phyloP scores from a whole-genome alignment of 1,140 invertebrate genomes.

The Melanaphis sacchari region DNA sequence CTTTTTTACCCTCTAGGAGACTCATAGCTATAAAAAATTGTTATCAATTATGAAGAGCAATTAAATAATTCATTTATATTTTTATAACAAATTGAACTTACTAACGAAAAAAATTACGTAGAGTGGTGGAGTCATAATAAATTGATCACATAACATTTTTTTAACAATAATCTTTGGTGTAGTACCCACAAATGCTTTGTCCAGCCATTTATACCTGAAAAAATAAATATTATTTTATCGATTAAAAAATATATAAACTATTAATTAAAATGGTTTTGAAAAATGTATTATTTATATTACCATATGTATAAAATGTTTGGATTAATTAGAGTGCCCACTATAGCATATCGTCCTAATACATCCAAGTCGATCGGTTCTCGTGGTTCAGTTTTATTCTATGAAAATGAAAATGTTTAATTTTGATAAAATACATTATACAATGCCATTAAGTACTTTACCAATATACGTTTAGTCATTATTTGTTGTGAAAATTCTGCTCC shows the following conservation, averaged over 20 bases:
- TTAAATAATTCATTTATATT: not conserved
- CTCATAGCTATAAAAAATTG: constrained; percentile 61
- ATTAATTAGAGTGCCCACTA: constrained; percentile 70
- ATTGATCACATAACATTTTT: constrained; percentile 80
- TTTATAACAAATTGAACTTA: not conserved
- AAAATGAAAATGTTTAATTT: constrained; percentile 57
- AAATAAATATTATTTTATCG: not conserved
- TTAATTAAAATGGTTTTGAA: not conserved
- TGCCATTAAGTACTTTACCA: constrained; percentile 65
- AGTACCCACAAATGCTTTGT: constrained; percentile 73
- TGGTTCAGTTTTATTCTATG: constrained; percentile 63
- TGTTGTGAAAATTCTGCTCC: constrained; percentile 82
- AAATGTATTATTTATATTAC: constrained; percentile 63
- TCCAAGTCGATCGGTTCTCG: constrained; percentile 67
- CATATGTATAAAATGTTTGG: constrained; percentile 71
- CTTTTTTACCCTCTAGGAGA: constrained; percentile 61
- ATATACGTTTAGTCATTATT: constrained; percentile 71
- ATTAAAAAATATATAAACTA: not conserved
- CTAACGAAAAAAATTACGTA: constrained; percentile 71
- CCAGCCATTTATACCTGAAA: constrained; percentile 80
- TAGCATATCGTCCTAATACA: constrained; percentile 68
- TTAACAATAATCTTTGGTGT: constrained; percentile 70
- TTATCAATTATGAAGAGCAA: not conserved
- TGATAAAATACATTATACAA: not conserved
- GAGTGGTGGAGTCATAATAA: constrained; percentile 76